Evolutionary conservation across 2,113 vertebrate genomes (phyloP).

Genomic region (Leuciscus idus): DNA sequence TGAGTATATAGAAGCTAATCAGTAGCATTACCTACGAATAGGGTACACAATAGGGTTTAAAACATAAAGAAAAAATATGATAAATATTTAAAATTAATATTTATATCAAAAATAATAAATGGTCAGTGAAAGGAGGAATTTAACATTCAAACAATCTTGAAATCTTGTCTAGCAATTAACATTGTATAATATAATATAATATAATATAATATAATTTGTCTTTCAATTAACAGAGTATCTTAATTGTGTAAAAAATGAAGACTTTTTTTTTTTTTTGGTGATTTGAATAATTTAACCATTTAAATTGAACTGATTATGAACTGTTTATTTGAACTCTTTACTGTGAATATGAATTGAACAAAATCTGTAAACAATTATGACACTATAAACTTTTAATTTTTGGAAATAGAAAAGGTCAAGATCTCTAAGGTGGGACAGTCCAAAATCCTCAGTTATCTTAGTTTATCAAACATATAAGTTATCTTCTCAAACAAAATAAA

Average conservation of each 20-base stretch:
- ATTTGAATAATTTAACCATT: background rate
- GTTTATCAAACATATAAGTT: background rate
- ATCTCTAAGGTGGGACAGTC: background rate
- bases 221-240: no score
- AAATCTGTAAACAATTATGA: background rate
- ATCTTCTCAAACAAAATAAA: background rate
- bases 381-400: background rate
- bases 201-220: no score
- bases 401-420: background rate
- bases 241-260: background rate
- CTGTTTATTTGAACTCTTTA: background rate
- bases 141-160: background rate
- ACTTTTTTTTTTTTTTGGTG: background rate
- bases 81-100: no score
- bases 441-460: background rate
- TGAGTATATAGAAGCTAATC: background rate
- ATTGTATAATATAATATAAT: no score
- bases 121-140: no score
- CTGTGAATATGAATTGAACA: background rate
- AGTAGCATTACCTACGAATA: background rate
- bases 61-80: no score
- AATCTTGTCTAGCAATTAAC: no score
- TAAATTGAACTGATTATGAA: background rate
- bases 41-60: background rate
- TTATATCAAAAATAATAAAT: no score